phyloP scores from a whole-genome alignment of 2,888 invertebrate species.

The Drosophila subsilvestris region DNA sequence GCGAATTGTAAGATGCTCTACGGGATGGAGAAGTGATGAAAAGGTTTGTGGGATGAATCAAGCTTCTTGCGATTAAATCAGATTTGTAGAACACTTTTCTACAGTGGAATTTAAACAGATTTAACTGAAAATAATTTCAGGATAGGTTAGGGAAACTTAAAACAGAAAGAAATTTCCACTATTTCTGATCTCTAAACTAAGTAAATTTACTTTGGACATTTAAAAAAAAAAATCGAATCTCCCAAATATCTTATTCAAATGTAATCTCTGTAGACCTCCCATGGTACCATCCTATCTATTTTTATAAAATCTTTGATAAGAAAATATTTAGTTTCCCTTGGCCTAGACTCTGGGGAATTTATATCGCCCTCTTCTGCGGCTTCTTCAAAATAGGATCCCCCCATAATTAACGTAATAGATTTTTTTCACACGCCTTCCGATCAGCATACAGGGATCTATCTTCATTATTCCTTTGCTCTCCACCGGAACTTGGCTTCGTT shows the following conservation, averaged over 20 bases:
- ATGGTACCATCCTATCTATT: neutral
- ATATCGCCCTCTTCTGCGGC: neutral
- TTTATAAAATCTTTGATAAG: neutral
- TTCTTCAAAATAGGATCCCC: neutral
- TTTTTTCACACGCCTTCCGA: conserved; percentile 18
- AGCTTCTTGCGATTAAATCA: neutral
- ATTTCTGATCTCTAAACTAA: no score
- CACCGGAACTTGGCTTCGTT: neutral
- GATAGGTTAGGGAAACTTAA: neutral
- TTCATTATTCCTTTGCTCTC: neutral
- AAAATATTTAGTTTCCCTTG: neutral
- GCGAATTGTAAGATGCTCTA: conserved; percentile 41
- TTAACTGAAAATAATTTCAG: no score
- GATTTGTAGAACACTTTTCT: neutral
- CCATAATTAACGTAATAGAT: conserved; percentile 15
- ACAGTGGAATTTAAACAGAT: neutral
- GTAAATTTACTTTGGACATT: no score
- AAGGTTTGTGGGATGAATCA: neutral
- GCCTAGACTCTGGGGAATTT: neutral
- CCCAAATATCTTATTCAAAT: no score
- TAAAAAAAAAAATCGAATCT: no score
- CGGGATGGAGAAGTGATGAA: neutral
- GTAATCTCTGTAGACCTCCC: no score
- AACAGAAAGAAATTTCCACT: neutral
- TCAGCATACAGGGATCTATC: neutral